phyloP scores from a whole-genome alignment of 2,888 invertebrate species.

The Dione juno region DNA sequence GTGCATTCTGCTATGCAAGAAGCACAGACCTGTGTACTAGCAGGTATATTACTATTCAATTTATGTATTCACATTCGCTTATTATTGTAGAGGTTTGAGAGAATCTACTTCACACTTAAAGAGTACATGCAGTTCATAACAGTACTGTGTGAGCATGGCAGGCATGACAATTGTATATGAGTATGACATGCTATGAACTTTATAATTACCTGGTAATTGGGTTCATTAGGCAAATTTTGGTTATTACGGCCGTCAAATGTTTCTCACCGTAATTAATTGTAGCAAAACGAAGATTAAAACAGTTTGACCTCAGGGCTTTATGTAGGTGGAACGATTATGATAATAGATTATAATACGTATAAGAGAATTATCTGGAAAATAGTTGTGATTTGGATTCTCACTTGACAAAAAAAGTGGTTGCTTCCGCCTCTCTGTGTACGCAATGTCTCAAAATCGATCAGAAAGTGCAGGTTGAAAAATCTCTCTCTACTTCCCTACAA shows the following conservation, averaged over 20 bases:
- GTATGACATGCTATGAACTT: background rate
- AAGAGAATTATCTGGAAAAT: background rate
- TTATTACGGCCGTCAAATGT: background rate
- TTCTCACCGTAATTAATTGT: slow-evolving; percentile 21
- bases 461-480: no score
- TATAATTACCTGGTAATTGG: slow-evolving; percentile 17
- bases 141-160: background rate
- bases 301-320: slow-evolving; percentile 5
- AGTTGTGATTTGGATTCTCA: background rate
- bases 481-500: no score
- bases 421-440: no score
- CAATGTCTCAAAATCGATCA: no score
- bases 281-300: slow-evolving; percentile 5
- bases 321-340: background rate
- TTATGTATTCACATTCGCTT: no score
- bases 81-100: no score
- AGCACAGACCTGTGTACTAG: no score
- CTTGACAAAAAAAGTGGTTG: no score
- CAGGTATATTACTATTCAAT: no score
- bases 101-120: no score
- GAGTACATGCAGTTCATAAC: no score
- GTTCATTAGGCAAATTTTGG: slow-evolving; percentile 14
- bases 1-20: no score
- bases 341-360: background rate
- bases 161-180: background rate